Base-by-base conservation (phyloP, 1,140 invertebrate species). In the Muscidifurax raptorellus region DNA sequence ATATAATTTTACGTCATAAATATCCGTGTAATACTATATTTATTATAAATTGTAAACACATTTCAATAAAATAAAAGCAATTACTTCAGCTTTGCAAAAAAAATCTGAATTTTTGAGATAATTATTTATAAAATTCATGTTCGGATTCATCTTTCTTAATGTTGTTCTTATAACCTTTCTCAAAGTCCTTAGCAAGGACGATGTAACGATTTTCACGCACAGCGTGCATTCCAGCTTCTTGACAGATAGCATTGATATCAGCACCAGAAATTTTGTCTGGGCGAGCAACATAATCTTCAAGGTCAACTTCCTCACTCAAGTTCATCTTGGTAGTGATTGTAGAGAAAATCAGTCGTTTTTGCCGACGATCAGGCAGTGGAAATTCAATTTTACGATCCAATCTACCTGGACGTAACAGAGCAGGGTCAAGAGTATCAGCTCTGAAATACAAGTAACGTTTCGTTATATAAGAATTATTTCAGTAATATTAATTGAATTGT, bases 321-420 rank as follows among this genome's bases (percentile, higher is more conserved):
- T 99, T 99, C 99, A 99, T 99, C 91, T 98, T 99, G 0, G 97
- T 94, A 0, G 99, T 99, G 85, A 99, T 99, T 0, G 99, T 99
- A 22, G 98, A 97, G 93, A 99, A 99, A 85, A 99, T 97, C 6
- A 99, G 94, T 87, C 99, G 97, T 90, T 99, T 99, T 91, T 99
- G 99, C 84, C 99, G 94, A 40, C 99, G 95, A 94, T 99, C 99
- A 0, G 99, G 99, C 30, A 99, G 92, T 7, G 99, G 99, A 91
- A 99, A 99, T 93, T 99, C 99, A 86, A 99, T 99, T 94, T 99
- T 99, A 86, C 99, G 95, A 94, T 99, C 99, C 74, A 99, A 95
- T 91, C 99, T 96, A 75, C 99, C 99, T 28, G 99, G 99, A 90
- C 99, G 95, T 4, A 99, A 94, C 0, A 99, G 94, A 13, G 99